Conservation (phyloP, 2,888 invertebrate species). For the Drosophila meridionalis region DNA sequence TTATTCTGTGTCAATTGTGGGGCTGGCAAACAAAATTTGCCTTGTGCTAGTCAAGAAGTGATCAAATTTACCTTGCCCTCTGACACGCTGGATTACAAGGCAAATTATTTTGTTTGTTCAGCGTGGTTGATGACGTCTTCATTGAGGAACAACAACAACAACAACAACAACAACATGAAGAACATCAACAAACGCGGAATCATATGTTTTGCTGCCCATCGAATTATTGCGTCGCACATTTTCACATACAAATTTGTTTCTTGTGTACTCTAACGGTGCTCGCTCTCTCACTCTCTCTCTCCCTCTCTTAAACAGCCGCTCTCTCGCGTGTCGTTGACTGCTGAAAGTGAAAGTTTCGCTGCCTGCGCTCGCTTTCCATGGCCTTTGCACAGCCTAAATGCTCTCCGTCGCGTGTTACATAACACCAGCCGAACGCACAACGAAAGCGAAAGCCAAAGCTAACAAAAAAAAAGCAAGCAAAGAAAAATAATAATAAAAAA, state of each 20-base stretch:
- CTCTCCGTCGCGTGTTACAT: slow-evolving; percentile 60
- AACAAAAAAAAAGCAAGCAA: slow-evolving; percentile 29
- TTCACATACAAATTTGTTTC: slow-evolving; percentile 47
- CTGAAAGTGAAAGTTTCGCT: slow-evolving; percentile 79
- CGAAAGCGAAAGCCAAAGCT: slow-evolving; percentile 58
- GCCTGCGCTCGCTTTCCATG: slow-evolving; percentile 59
- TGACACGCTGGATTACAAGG: slow-evolving; percentile 37
- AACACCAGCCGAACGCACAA: slow-evolving; percentile 33
- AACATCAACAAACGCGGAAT: slow-evolving; percentile 45
- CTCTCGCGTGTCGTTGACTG: slow-evolving; percentile 70
- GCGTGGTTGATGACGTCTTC: slow-evolving; percentile 45
- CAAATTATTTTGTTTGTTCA: slow-evolving; percentile 49
- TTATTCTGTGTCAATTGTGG: slow-evolving; percentile 42
- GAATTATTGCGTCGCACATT: slow-evolving; percentile 71
- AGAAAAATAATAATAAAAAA: slow-evolving; percentile 19
- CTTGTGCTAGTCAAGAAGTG: slow-evolving; percentile 24
- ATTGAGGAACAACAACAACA: slow-evolving; percentile 18
- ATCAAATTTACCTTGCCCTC: slow-evolving; percentile 49
- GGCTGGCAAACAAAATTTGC: slow-evolving; percentile 24
- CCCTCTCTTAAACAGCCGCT: slow-evolving; percentile 2
- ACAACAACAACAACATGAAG: slow-evolving; percentile 21
- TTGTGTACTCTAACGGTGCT: slow-evolving; percentile 45
- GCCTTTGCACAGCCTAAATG: slow-evolving; percentile 68
- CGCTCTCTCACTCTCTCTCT: slow-evolving; percentile 10
- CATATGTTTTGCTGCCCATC: slow-evolving; percentile 69